Conservation (phyloP, 2,113 vertebrate species). For the Syngnathoides biaculeatus region DNA sequence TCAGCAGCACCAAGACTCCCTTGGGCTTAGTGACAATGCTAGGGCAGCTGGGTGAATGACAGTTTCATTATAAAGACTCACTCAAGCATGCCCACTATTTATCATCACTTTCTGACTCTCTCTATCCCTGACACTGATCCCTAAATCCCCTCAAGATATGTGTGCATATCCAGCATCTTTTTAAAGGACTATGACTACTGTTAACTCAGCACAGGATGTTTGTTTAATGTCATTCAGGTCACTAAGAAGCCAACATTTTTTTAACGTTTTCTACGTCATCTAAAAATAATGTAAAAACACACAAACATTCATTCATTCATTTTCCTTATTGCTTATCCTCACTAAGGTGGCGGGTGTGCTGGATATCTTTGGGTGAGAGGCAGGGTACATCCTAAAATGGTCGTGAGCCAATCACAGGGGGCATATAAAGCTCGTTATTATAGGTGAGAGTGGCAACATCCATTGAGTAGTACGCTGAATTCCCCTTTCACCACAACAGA, state of each 20-base stretch:
- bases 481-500: too few relatives aligned
- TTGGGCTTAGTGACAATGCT: constrained; percentile 17
- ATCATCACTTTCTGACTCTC: constrained; percentile 6
- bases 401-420: too few relatives aligned
- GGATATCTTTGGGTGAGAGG: too few relatives aligned
- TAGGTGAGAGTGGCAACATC: too few relatives aligned
- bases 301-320: too few relatives aligned
- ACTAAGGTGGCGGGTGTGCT: too few relatives aligned
- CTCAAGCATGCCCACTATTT: constrained; percentile 23
- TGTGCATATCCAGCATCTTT: neutral
- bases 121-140: neutral
- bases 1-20: constrained; percentile 21
- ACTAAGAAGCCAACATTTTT: neutral
- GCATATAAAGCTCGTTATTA: too few relatives aligned
- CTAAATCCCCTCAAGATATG: neutral
- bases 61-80: constrained; percentile 22
- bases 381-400: too few relatives aligned
- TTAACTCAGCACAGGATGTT: neutral
- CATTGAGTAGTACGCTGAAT: too few relatives aligned
- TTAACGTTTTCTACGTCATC: neutral
- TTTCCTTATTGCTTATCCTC: too few relatives aligned
- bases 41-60: constrained; percentile 27
- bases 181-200: neutral
- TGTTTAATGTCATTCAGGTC: neutral
- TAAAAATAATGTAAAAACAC: neutral